phyloP scores from a whole-genome alignment of 1,140 invertebrate species.

The Lepidostoma basale region DNA sequence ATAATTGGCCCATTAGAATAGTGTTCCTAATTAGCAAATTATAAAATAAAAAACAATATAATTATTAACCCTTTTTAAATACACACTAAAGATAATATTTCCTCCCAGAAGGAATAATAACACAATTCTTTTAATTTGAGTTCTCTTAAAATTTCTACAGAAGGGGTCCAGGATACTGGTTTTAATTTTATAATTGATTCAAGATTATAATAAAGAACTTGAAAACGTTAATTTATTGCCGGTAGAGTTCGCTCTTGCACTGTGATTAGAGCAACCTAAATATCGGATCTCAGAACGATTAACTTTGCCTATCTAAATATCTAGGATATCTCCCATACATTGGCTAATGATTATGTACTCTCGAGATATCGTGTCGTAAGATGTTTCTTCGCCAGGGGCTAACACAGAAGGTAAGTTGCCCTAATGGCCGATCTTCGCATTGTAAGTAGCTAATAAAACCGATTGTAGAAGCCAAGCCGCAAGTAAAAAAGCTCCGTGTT shows the following conservation, averaged over 20 bases:
- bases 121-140: no score
- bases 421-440: background rate
- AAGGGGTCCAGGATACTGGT: no score
- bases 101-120: no score
- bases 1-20: no score
- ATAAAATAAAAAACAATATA: no score
- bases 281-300: conserved; percentile 41
- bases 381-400: conserved; percentile 39
- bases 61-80: no score
- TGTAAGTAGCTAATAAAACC: background rate
- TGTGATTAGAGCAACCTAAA: conserved; percentile 21
- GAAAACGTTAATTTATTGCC: conserved; percentile 30
- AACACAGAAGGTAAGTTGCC: conserved; percentile 9
- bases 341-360: conserved; percentile 44
- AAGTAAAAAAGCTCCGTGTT: background rate
- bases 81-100: no score
- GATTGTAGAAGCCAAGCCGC: background rate
- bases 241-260: conserved; percentile 31
- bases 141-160: no score
- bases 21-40: no score
- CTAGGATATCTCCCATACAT: conserved; percentile 40
- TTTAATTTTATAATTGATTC: conserved; percentile 27
- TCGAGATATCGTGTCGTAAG: conserved; percentile 41
- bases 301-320: conserved; percentile 44
- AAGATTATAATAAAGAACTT: conserved; percentile 8